Base-by-base conservation (phyloP, 2,113 vertebrate genomes). In the Xenotilapia leptura region DNA sequence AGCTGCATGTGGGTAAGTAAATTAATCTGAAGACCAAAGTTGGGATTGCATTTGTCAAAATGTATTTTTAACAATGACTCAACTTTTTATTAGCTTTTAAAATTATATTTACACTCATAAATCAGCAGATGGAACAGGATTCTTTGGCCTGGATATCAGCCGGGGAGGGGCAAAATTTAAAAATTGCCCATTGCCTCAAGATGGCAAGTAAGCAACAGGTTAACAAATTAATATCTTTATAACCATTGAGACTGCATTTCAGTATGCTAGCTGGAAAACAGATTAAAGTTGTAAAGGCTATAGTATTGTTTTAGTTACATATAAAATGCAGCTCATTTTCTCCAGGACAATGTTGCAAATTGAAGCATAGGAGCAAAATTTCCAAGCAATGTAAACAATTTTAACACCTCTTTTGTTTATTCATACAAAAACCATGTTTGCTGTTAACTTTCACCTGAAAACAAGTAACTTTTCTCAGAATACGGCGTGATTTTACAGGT, bases 91-190 rank as follows among this genome's bases (percentile, higher is more conserved):
- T 26, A 3, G 38, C 21, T 45, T 73, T 17, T 26, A 23, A 42
- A 73, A 47, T 47, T 7, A 17, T 28, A 26, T 73, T 28, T 47
- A 2, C 0, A 11, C 23, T 28, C 8, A 15, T 7, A 47, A 75
- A 47, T 15, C 40, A 0, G 21, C 40, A 75, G 2, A 19, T 47
- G 1, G 40, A 75, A 75, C 42, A 47, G 40, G 4, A 47, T 5
- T 14, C 21, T 6, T 45, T 73, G 38, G 21, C 38, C 21, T 73
- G n/a, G 4, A 42, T 42, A 73, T 26, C 21, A 15, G 56, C 21
- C 2, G 9, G 40, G 14, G 21, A 23, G 5, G 2, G 21, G 62
- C n/a, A 0, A 0, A 70, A 23, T 40, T 1, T 9, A 9, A 65
- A 65, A 8, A 68, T 21, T 38, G 19, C 11, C 38, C 21, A 14